These are phyloP conservation scores for Galaxias olidus DNA, from an alignment of 2,797 vertebrate genomes.

Conservation along the genomic window DNA sequence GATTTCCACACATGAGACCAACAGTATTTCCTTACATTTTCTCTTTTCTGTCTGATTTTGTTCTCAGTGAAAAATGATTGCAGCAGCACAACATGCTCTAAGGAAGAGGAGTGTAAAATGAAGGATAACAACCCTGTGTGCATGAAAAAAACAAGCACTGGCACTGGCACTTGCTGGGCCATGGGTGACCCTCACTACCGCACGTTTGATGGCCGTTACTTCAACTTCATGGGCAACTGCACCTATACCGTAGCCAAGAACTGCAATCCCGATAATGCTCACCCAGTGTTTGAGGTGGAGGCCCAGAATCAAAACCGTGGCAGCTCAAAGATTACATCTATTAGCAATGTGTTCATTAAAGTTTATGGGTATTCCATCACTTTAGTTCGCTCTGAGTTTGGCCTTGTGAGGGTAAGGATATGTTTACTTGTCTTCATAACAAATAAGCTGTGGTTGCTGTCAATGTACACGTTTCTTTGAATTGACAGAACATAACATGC, in stretches of 20 bases:
- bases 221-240: constrained; percentile 72
- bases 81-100: too few species aligned
- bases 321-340: constrained; percentile 14
- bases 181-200: constrained; percentile 68
- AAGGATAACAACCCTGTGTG: too few species aligned
- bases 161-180: constrained; percentile 72
- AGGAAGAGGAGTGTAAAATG: too few species aligned
- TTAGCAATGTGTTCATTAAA: constrained; percentile 61
- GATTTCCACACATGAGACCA: too few species aligned
- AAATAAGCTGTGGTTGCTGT: too few species aligned
- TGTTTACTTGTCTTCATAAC: too few species aligned
- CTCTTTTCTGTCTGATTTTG: too few species aligned
- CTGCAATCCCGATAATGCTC: constrained; percentile 19
- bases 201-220: constrained; percentile 65
- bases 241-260: constrained; percentile 47
- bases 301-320: constrained; percentile 46
- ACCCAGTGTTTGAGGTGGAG: constrained; percentile 45
- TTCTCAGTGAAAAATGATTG: too few species aligned
- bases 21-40: too few species aligned
- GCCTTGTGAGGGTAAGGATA: constrained; percentile 68
- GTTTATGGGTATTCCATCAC: constrained; percentile 66
- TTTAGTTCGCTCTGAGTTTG: constrained; percentile 51
- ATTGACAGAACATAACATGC: too few species aligned
- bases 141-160: too few species aligned
- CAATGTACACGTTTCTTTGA: too few species aligned